Conservation (phyloP, 2,797 vertebrate genomes). For the Sebastes iracundus region DNA sequence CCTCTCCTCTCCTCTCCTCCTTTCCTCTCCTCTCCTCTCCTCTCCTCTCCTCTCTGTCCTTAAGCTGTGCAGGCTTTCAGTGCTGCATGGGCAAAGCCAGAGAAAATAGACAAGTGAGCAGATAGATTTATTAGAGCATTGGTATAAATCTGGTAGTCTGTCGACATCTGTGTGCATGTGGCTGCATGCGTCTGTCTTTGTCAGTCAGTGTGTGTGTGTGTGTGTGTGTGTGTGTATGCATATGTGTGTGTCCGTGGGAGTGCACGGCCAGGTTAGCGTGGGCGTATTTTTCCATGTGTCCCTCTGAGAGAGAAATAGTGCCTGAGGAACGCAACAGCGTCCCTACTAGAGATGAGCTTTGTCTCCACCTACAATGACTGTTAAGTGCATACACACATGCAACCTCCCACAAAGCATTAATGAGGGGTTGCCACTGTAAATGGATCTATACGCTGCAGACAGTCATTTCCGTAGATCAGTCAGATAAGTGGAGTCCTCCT, state of each 20-base stretch:
- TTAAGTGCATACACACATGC: constrained; percentile 25
- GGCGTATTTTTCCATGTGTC: constrained; percentile 69
- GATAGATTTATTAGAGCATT: constrained; percentile 76
- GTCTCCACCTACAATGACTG: constrained; percentile 55
- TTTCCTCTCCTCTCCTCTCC: background rate
- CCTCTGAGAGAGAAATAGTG: constrained; percentile 53
- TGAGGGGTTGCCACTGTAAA: constrained; percentile 69
- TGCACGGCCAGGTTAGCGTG: constrained; percentile 55
- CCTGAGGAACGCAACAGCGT: constrained; percentile 60
- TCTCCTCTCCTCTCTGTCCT: background rate
- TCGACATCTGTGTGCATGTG: constrained; percentile 72
- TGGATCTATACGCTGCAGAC: constrained; percentile 54
- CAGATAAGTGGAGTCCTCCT: constrained; percentile 40
- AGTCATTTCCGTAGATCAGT: constrained; percentile 70
- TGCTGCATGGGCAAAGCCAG: constrained; percentile 59
- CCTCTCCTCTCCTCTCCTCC: too few relatives aligned
- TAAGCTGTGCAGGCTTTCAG: constrained; percentile 39
- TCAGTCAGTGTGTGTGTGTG: constrained; percentile 5
- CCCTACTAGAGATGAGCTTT: constrained; percentile 46
- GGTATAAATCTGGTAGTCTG: constrained; percentile 75
- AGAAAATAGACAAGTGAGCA: constrained; percentile 73
- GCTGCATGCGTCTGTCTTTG: constrained; percentile 57
- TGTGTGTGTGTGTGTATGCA: constrained; percentile 2
- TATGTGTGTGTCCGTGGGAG: constrained; percentile 20
- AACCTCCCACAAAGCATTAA: constrained; percentile 55